These are phyloP conservation scores for Vireo griseus DNA, from an alignment of 2,797 vertebrate species.

Conservation along the genomic window DNA sequence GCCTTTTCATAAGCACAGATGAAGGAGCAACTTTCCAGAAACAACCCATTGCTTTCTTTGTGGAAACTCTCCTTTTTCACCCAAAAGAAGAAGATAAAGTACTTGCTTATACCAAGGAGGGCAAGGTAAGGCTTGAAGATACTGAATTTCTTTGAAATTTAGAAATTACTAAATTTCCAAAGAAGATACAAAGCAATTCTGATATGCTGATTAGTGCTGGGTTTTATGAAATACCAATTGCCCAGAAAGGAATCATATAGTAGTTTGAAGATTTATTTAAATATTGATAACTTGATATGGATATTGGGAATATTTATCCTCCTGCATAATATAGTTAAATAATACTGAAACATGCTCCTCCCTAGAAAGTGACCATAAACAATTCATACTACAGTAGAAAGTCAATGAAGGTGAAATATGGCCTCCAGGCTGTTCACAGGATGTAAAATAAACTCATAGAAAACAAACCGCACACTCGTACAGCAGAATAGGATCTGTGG, in stretches of 20 bases:
- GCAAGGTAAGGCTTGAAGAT: slow-evolving; percentile 77
- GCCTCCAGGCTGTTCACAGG: background rate
- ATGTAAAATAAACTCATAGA: background rate
- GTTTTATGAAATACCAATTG: background rate
- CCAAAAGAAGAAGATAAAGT: slow-evolving; percentile 93
- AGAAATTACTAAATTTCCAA: background rate
- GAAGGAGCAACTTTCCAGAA: slow-evolving; percentile 93
- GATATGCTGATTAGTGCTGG: background rate
- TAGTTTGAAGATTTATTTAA: background rate
- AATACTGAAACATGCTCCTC: background rate
- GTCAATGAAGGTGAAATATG: slow-evolving; percentile 47
- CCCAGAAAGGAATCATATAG: background rate
- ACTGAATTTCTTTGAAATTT: background rate
- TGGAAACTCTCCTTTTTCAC: slow-evolving; percentile 90
- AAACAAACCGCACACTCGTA: background rate
- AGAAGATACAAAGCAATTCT: background rate
- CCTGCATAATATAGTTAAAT: background rate
- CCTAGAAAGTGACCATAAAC: background rate
- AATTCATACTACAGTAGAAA: slow-evolving; percentile 26
- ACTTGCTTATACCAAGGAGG: slow-evolving; percentile 88
- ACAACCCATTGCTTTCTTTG: slow-evolving; percentile 83
- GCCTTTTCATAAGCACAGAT: slow-evolving; percentile 90
- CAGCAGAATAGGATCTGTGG: background rate
- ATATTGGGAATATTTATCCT: slow-evolving; percentile 6
- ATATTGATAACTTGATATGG: background rate